Conservation (phyloP, 1,140 invertebrate genomes). For the Eupeodes corollae region DNA sequence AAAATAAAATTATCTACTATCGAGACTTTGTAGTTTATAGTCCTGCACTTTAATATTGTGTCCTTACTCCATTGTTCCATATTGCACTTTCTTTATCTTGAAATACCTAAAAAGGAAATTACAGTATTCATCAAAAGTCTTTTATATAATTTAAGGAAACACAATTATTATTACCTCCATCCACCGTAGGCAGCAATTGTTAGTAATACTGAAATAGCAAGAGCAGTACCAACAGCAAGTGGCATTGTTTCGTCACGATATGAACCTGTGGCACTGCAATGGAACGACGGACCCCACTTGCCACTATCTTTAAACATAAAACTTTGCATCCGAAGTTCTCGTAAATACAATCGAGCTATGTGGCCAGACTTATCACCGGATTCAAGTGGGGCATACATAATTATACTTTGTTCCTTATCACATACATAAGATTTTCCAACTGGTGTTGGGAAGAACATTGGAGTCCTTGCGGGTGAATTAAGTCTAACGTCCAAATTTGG, state of each 20-base stretch:
- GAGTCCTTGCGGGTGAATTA: slow-evolving; percentile 44
- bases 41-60: not conserved
- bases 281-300: slow-evolving; percentile 45
- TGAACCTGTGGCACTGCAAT: slow-evolving; percentile 41
- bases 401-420: slow-evolving; percentile 44
- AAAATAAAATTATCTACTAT: too few species aligned
- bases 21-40: too few species aligned
- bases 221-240: slow-evolving; percentile 73
- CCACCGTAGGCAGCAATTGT: slow-evolving; percentile 75
- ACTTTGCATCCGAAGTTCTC: slow-evolving; percentile 45
- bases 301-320: slow-evolving; percentile 49
- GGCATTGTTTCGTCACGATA: slow-evolving; percentile 70
- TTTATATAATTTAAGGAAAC: too few species aligned
- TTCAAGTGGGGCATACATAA: slow-evolving; percentile 32
- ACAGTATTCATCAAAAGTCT: too few species aligned
- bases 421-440: slow-evolving; percentile 75
- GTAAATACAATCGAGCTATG: slow-evolving; percentile 43
- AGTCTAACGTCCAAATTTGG: slow-evolving; percentile 43
- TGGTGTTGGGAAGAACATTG: slow-evolving; percentile 67
- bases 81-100: slow-evolving; percentile 82
- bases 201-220: slow-evolving; percentile 65
- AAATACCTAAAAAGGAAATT: slow-evolving; percentile 55
- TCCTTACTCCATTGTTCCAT: slow-evolving; percentile 81
- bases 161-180: slow-evolving; percentile 24
- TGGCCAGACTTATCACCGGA: slow-evolving; percentile 37